Conservation (phyloP, 2,113 vertebrate genomes). For the Osmerus mordax region DNA sequence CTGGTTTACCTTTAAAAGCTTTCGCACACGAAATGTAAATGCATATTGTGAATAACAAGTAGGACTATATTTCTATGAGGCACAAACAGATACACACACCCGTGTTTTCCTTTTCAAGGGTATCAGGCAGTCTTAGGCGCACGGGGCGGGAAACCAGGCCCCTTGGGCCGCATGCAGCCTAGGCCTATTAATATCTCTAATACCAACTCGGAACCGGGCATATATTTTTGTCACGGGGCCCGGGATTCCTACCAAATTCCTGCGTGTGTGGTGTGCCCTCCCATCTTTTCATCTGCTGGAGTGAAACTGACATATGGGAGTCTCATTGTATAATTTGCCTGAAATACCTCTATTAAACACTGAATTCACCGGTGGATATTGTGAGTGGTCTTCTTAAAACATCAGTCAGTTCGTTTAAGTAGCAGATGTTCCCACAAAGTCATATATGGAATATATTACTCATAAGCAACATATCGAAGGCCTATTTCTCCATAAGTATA, state of each 20-base stretch:
- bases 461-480: slow-evolving; percentile 11
- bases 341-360: slow-evolving; percentile 48
- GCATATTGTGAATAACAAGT: no score
- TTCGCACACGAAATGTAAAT: no score
- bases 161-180: slow-evolving; percentile 52
- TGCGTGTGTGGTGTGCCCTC: no score
- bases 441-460: slow-evolving; percentile 52
- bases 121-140: slow-evolving; percentile 61
- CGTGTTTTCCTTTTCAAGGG: slow-evolving; percentile 44
- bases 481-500: no score
- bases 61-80: no score
- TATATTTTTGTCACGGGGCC: no score
- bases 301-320: not conserved
- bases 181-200: no score
- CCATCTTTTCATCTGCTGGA: not conserved
- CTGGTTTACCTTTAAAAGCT: no score
- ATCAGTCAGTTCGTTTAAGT: slow-evolving; percentile 30
- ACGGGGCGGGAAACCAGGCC: slow-evolving; percentile 52
- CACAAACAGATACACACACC: slow-evolving; percentile 2
- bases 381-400: slow-evolving; percentile 30
- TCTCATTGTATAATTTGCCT: not conserved
- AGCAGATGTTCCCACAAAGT: slow-evolving; percentile 65
- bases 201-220: no score
- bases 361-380: slow-evolving; percentile 52
- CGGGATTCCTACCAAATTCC: no score